These are phyloP conservation scores for Tympanoctomys barrerae DNA, from an alignment of 2,797 vertebrate genomes.

Conservation along the genomic window DNA sequence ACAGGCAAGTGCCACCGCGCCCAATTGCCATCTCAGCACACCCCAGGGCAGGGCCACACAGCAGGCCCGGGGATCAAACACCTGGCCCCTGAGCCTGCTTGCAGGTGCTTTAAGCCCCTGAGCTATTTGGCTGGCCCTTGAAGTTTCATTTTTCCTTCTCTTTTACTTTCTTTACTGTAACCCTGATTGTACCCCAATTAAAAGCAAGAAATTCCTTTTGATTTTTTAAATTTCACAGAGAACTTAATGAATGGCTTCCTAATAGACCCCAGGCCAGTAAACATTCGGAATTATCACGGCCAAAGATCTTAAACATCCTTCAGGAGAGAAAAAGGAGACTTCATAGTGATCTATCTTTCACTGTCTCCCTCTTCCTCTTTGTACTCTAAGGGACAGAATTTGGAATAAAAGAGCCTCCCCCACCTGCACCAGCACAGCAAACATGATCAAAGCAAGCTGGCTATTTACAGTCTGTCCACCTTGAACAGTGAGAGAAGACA, in stretches of 20 bases:
- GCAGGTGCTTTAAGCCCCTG: no score
- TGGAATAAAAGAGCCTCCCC: neutral
- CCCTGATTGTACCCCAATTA: neutral
- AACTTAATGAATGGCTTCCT: constrained; percentile 30
- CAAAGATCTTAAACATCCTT: constrained; percentile 48
- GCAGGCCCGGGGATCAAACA: no score
- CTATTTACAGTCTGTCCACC: neutral
- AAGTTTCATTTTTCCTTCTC: neutral
- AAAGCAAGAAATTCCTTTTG: constrained; percentile 25
- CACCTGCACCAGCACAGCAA: neutral
- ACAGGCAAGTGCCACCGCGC: no score
- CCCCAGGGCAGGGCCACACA: no score
- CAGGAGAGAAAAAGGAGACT: constrained; percentile 8
- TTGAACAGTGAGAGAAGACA: neutral
- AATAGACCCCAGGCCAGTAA: constrained; percentile 48
- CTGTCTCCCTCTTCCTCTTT: neutral
- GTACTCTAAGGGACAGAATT: neutral
- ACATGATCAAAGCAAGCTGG: neutral
- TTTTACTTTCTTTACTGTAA: neutral
- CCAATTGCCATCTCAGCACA: no score
- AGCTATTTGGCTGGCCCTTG: no score
- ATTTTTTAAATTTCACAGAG: constrained; percentile 56
- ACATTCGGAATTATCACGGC: constrained; percentile 48
- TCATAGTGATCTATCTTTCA: neutral
- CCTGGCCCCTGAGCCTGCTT: no score